phyloP scores from a whole-genome alignment of 2,888 invertebrate genomes.

The Drymonia ruficornis region DNA sequence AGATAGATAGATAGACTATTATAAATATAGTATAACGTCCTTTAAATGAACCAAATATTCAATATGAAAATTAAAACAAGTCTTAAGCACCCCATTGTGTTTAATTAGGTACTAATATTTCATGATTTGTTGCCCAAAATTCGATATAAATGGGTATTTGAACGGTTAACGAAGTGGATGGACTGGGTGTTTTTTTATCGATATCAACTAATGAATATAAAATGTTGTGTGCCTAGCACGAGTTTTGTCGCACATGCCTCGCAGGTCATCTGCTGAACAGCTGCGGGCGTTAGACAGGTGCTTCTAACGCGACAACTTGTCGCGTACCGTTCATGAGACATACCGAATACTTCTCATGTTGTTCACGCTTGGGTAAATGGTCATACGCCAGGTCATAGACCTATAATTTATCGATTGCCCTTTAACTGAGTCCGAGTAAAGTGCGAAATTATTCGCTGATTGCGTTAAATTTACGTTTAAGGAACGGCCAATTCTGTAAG shows the following conservation, averaged over 20 bases:
- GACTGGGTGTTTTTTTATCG: constrained; percentile 28
- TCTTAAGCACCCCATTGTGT: constrained; percentile 8
- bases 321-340: constrained; percentile 19
- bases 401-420: too few relatives aligned
- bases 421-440: too few relatives aligned
- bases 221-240: constrained; percentile 40
- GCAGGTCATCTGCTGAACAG: constrained; percentile 60
- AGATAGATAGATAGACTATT: background rate
- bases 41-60: background rate
- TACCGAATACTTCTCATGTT: constrained; percentile 11
- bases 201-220: constrained; percentile 44
- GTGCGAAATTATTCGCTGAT: too few relatives aligned
- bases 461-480: too few relatives aligned
- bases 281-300: constrained; percentile 76
- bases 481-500: too few relatives aligned
- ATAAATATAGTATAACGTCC: background rate
- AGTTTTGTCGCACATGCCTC: constrained; percentile 47
- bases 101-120: constrained; percentile 28
- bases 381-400: too few relatives aligned
- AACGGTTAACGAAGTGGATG: constrained; percentile 42
- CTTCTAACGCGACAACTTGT: constrained; percentile 57
- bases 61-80: background rate
- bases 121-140: constrained; percentile 16
- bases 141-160: constrained; percentile 15
- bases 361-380: background rate